Evolutionary conservation across 2,888 invertebrate genomes (phyloP).

Genomic region (Aphrophora alni): DNA sequence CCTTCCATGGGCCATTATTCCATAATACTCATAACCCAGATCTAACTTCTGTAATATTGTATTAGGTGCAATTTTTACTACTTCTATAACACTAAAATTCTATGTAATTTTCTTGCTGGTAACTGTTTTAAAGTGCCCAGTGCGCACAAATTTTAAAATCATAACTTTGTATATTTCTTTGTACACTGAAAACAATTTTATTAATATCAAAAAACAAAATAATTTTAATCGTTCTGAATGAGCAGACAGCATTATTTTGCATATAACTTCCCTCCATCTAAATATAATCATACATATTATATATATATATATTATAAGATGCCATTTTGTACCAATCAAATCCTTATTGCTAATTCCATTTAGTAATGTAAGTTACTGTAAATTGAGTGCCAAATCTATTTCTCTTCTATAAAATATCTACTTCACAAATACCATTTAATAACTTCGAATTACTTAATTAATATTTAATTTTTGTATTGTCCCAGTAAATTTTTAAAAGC

Average conservation of each 20-base stretch:
- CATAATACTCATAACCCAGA: no score
- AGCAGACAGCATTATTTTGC: neutral
- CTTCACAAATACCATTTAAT: neutral
- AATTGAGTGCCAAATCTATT: neutral
- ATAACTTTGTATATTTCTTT: conserved; percentile 31
- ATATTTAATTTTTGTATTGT: neutral
- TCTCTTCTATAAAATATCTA: neutral
- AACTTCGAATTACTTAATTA: neutral
- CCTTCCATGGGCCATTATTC: no score
- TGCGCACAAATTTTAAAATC: neutral
- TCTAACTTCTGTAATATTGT: neutral
- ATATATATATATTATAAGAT: neutral
- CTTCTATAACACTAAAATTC: neutral
- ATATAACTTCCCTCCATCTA: neutral
- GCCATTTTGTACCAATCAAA: conserved; percentile 1
- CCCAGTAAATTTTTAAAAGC: neutral
- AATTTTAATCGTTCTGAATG: neutral
- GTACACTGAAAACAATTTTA: conserved; percentile 16
- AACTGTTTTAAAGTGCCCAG: neutral
- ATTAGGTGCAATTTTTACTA: neutral
- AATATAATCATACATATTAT: neutral
- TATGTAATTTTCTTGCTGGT: neutral
- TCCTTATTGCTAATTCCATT: neutral
- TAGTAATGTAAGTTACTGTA: neutral
- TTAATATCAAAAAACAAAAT: neutral